These are phyloP conservation scores for Metallyticus violacea DNA, from an alignment of 2,888 invertebrate species.

Conservation along the genomic window DNA sequence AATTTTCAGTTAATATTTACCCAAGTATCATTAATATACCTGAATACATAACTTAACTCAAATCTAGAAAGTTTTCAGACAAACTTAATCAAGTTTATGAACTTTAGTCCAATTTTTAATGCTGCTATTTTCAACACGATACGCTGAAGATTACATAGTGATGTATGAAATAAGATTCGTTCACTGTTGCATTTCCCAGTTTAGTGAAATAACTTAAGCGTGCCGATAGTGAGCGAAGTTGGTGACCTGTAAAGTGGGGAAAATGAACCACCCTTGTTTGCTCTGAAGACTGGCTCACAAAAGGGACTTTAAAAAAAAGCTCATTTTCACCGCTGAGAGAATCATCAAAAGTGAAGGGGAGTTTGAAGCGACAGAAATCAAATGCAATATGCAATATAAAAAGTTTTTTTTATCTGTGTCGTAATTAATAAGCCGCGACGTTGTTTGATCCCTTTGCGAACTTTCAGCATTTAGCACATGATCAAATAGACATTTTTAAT, in stretches of 20 bases:
- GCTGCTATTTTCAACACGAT: too few relatives aligned
- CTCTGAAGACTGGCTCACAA: constrained; percentile 5
- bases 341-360: background rate
- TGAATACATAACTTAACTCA: too few relatives aligned
- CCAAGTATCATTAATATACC: too few relatives aligned
- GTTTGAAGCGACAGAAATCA: background rate
- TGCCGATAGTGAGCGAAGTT: background rate
- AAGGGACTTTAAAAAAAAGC: constrained; percentile 16
- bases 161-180: background rate
- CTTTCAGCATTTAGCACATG: background rate
- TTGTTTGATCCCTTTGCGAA: background rate
- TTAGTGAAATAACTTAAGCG: background rate
- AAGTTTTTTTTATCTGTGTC: background rate
- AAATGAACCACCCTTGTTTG: background rate
- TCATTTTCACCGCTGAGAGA: background rate
- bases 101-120: too few relatives aligned
- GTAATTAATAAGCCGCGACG: background rate
- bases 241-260: background rate
- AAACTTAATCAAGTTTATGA: too few relatives aligned
- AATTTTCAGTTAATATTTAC: too few relatives aligned
- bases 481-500: background rate
- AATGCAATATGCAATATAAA: background rate
- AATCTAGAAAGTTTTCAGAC: too few relatives aligned
- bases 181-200: background rate
- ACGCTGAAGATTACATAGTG: too few relatives aligned